Evolutionary conservation across 2,797 vertebrate genomes (phyloP).

Genomic region (Acomys russatus): DNA sequence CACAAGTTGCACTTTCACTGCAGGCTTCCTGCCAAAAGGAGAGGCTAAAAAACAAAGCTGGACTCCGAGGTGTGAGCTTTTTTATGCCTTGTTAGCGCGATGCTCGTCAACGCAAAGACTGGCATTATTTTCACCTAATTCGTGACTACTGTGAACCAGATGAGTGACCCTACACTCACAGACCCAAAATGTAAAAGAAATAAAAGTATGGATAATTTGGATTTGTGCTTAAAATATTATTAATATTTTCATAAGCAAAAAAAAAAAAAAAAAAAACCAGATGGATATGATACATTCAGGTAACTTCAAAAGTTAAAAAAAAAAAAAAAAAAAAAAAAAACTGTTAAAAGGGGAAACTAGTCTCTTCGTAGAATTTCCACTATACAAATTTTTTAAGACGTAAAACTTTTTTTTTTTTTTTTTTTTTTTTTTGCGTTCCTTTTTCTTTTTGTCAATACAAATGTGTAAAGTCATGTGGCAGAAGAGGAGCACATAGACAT

Average conservation of each 20-base stretch:
- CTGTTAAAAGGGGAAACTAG: neutral
- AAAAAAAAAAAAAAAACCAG: neutral
- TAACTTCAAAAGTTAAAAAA: slow-evolving; percentile 24
- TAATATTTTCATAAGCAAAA: slow-evolving; percentile 9
- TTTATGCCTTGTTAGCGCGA: slow-evolving; percentile 56
- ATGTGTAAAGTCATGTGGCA: neutral
- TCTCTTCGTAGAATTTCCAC: neutral
- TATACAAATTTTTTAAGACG: slow-evolving; percentile 1
- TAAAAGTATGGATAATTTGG: slow-evolving; percentile 17
- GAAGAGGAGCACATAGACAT: neutral
- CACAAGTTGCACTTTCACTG: neutral
- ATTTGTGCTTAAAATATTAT: slow-evolving; percentile 8
- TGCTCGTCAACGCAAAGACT: neutral
- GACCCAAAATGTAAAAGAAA: slow-evolving; percentile 29
- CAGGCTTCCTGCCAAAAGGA: slow-evolving; percentile 63
- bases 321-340: neutral
- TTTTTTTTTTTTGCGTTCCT: neutral
- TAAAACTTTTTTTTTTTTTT: slow-evolving; percentile 45
- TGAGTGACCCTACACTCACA: neutral
- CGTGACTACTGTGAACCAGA: neutral
- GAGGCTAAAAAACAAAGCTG: slow-evolving; percentile 51
- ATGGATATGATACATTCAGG: neutral
- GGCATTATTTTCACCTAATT: slow-evolving; percentile 51
- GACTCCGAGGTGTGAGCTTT: slow-evolving; percentile 20
- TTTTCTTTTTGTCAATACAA: slow-evolving; percentile 30